These are phyloP conservation scores for Lophotis ruficrista DNA, from an alignment of 2,113 vertebrate species.

Conservation along the genomic window DNA sequence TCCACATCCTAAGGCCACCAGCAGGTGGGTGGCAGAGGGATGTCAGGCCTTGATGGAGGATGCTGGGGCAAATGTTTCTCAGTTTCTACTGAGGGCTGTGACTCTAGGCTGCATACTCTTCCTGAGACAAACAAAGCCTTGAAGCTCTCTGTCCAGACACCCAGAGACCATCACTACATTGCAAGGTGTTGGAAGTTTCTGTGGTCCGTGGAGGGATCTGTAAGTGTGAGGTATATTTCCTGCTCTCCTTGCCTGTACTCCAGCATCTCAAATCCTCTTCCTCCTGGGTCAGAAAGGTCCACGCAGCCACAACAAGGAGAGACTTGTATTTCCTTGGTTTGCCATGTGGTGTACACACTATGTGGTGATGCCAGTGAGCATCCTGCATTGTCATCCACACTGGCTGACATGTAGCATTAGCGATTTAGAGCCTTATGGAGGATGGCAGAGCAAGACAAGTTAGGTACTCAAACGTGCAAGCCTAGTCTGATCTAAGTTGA, in stretches of 20 bases:
- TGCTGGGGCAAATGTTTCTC: neutral
- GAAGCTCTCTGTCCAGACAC: neutral
- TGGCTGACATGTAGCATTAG: neutral
- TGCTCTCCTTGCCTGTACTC: neutral
- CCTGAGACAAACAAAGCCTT: neutral
- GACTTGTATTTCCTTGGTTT: neutral
- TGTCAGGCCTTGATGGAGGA: neutral
- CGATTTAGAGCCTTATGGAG: neutral
- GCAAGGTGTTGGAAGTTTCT: neutral
- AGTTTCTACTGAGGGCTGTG: neutral
- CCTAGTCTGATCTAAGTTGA: neutral
- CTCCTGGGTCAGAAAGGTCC: neutral
- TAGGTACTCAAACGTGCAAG: neutral
- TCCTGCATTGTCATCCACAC: neutral
- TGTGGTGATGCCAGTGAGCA: neutral
- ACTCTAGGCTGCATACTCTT: neutral
- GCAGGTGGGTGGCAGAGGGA: neutral
- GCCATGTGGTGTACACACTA: no score
- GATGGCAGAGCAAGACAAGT: neutral
- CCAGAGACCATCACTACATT: rapidly evolving
- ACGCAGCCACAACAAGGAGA: neutral
- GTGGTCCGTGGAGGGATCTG: neutral
- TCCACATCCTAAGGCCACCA: neutral
- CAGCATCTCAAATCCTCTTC: neutral
- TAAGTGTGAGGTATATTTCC: neutral